These are phyloP conservation scores for Eutrigla gurnardus DNA, from an alignment of 2,797 vertebrate genomes.

Conservation along the genomic window DNA sequence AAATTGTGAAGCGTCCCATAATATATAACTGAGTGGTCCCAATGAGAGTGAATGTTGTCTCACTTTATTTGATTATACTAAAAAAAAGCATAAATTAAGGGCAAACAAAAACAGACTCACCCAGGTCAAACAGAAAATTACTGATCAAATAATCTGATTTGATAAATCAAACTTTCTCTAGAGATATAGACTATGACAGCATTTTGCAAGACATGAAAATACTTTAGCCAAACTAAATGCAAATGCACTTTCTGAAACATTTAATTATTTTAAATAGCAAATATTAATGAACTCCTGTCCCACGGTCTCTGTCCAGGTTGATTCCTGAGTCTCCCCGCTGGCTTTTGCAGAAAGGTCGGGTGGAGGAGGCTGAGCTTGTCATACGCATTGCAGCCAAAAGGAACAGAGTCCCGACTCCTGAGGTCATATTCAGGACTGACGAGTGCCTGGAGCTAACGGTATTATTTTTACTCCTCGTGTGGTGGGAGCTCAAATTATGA, in stretches of 20 bases:
- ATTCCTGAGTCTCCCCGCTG: conserved; percentile 90
- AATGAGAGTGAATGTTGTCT: not conserved
- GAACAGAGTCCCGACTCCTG: conserved; percentile 80
- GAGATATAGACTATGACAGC: not conserved
- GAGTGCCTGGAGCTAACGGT: conserved; percentile 29
- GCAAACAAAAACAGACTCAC: not conserved
- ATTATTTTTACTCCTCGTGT: not conserved
- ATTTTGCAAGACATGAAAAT: not conserved
- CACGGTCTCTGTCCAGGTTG: conserved; percentile 75
- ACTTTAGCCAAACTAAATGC: not conserved
- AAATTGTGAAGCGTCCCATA: not conserved
- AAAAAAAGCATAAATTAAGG: not conserved
- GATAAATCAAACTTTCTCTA: not conserved
- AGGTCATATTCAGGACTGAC: conserved; percentile 43
- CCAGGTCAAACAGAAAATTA: not conserved
- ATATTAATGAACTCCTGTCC: not conserved
- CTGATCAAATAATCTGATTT: not conserved
- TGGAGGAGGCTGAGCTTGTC: conserved; percentile 86
- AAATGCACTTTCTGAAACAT: not conserved
- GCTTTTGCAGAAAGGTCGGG: conserved; percentile 86
- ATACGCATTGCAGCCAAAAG: conserved; percentile 83
- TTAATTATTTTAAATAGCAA: not conserved
- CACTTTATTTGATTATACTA: not conserved
- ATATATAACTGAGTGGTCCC: not conserved
- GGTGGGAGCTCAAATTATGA: not conserved